These are phyloP conservation scores for Puma concolor DNA, from an alignment of 2,113 vertebrate genomes.

Conservation along the genomic window DNA sequence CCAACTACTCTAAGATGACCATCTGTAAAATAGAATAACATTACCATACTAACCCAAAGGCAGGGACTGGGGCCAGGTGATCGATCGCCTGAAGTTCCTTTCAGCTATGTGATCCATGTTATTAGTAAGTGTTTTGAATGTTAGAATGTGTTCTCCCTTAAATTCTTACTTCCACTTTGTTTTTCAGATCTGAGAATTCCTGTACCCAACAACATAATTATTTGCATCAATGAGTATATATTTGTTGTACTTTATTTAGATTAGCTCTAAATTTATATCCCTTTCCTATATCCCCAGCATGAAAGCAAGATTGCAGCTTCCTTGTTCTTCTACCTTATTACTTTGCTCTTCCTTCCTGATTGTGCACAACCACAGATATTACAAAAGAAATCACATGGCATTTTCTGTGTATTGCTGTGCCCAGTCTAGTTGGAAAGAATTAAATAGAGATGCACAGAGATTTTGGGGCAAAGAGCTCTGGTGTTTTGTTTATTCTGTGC, in stretches of 20 bases:
- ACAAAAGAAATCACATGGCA: background rate
- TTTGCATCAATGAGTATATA: background rate
- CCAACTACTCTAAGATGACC: background rate
- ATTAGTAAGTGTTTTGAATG: background rate
- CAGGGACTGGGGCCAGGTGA: background rate
- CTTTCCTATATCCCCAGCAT: background rate
- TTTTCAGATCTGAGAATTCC: slow-evolving; percentile 33
- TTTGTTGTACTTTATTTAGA: slow-evolving; percentile 40
- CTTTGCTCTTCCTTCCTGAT: slow-evolving; percentile 63
- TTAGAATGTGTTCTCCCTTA: background rate
- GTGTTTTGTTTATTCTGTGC: background rate
- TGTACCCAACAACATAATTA: background rate
- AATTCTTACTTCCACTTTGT: background rate
- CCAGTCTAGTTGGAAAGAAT: background rate
- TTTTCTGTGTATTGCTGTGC: background rate
- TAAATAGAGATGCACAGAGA: background rate
- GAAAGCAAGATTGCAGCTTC: slow-evolving; percentile 12
- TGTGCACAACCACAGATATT: background rate
- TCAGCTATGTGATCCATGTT: background rate
- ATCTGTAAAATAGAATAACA: background rate
- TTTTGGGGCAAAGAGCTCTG: background rate
- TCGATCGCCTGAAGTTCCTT: background rate
- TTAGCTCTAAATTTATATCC: background rate
- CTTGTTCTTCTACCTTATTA: slow-evolving; percentile 33
- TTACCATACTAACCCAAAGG: background rate